Conservation (phyloP, 2,797 vertebrate genomes). For the Dendrocincla fuliginosa region DNA sequence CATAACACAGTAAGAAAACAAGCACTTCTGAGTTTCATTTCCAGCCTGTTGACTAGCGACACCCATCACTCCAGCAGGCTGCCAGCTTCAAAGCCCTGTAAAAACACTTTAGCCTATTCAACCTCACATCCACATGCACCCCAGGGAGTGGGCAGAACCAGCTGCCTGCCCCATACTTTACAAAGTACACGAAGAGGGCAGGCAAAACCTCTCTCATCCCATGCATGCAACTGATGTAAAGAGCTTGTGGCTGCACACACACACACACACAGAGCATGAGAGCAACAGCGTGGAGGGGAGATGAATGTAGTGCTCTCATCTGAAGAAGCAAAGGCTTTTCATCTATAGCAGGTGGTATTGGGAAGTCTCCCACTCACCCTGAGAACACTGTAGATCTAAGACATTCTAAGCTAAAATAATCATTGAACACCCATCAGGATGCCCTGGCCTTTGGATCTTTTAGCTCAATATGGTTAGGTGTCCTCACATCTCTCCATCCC, state of each 20-base stretch:
- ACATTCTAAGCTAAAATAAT: not conserved
- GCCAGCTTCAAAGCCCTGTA: conserved; percentile 39
- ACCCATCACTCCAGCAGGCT: not conserved
- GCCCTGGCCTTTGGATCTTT: not conserved
- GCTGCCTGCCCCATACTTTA: not conserved
- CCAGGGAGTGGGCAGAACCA: not conserved
- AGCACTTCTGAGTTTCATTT: not conserved
- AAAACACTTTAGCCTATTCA: conserved; percentile 41
- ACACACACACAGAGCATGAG: not conserved
- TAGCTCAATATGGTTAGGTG: not conserved
- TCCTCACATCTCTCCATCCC: not conserved
- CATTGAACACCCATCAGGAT: not conserved
- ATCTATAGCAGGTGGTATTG: not conserved
- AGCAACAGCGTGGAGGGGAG: not conserved
- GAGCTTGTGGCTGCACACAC: not conserved
- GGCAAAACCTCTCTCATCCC: not conserved
- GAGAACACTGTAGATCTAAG: not conserved
- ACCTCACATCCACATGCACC: not conserved
- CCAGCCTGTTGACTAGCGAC: not conserved
- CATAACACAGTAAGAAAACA: not conserved
- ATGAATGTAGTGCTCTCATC: not conserved
- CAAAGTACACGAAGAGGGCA: not conserved
- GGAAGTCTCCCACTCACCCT: conserved; percentile 2
- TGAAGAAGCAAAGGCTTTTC: not conserved
- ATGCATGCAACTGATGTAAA: not conserved